phyloP scores from a whole-genome alignment of 2,888 invertebrate species.

The Ariolimax columbianus region DNA sequence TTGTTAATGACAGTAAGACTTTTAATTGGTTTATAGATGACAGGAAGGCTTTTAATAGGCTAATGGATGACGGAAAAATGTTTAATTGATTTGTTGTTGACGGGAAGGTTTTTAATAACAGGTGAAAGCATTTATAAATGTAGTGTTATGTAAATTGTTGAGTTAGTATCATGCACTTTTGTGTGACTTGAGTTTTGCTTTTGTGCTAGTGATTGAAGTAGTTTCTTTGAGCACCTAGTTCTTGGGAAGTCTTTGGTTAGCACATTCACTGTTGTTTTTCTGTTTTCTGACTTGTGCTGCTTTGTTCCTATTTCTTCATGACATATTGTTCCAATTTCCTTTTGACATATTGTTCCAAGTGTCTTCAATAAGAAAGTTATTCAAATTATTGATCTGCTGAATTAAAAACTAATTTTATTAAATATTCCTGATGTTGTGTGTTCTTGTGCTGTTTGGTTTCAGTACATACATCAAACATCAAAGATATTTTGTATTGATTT shows the following conservation, averaged over 20 bases:
- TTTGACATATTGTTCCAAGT: constrained; percentile 4
- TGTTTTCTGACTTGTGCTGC: constrained; percentile 3
- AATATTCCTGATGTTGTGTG: no score
- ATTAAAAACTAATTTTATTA: background rate
- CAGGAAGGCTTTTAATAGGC: no score
- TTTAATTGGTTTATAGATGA: no score
- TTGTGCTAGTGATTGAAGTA: background rate
- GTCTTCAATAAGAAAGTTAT: background rate
- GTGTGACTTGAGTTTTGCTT: background rate
- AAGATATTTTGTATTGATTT: no score
- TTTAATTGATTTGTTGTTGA: no score
- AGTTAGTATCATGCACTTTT: background rate
- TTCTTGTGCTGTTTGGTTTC: no score
- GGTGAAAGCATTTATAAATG: background rate
- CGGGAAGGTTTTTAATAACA: no score
- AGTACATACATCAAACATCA: no score
- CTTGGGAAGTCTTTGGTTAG: background rate
- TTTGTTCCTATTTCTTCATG: background rate
- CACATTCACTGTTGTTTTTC: background rate
- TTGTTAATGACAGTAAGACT: no score
- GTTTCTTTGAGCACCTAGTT: background rate
- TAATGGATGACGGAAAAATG: no score
- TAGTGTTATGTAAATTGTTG: no score
- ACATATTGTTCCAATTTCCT: background rate
- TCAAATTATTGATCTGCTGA: background rate